Percentiles rank a stretch among this genome's conserved stretches.
phyloP scores from a whole-genome alignment of 2,888 invertebrate genomes.

The Pediacus dermestoides region DNA sequence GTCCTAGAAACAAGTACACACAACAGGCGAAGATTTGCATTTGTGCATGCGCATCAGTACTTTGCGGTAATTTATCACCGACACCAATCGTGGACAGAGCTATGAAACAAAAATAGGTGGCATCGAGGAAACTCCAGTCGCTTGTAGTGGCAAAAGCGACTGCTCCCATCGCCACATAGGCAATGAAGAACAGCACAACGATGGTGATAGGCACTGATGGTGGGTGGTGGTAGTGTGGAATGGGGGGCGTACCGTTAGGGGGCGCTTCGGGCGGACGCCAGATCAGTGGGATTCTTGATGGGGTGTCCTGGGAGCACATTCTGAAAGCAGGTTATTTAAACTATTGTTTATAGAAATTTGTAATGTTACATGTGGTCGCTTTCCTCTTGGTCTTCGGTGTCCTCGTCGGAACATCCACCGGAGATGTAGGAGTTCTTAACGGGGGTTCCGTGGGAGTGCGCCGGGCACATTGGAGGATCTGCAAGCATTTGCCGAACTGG shows the following conservation, averaged over 20 bases:
- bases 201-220: conserved; percentile 60
- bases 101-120: conserved; percentile 81
- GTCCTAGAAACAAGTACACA: conserved; percentile 72
- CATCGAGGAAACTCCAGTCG: conserved; percentile 76
- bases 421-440: conserved; percentile 49
- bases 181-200: conserved; percentile 62
- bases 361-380: conserved; percentile 52
- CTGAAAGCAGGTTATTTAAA: too few relatives aligned
- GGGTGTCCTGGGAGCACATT: conserved; percentile 65
- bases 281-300: conserved; percentile 72
- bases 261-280: conserved; percentile 52
- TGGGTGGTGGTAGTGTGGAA: conserved; percentile 37
- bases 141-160: conserved; percentile 76
- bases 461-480: conserved; percentile 52
- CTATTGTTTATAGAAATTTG: too few relatives aligned
- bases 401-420: conserved; percentile 53
- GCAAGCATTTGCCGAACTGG: conserved; percentile 49
- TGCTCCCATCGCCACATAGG: conserved; percentile 74
- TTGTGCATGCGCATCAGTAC: conserved; percentile 49
- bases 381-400: conserved; percentile 60
- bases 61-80: conserved; percentile 66
- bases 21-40: conserved; percentile 76
- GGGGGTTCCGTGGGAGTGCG: conserved; percentile 38
- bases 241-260: conserved; percentile 19
- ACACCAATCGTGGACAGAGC: conserved; percentile 81